A percentile compares a stretch with the other conserved stretches of the same genome.
Evolutionary conservation across 2,797 vertebrate genomes (phyloP).

Genomic region (Cossypha niveicapilla): DNA sequence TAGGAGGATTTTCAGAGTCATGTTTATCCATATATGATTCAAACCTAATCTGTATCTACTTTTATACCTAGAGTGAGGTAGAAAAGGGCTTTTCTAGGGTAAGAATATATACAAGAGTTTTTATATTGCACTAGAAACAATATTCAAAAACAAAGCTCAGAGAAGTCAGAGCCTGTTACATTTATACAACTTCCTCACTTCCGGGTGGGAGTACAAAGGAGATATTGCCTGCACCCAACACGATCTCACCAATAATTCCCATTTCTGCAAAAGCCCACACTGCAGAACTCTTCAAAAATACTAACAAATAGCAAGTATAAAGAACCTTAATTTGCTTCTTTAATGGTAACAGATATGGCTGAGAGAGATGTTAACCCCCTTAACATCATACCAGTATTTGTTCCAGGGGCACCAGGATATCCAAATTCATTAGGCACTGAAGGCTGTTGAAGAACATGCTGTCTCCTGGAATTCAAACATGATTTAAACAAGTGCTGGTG

Average conservation of each 20-base stretch:
- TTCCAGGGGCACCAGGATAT: not conserved
- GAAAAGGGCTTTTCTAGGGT: not conserved
- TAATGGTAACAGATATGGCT: not conserved
- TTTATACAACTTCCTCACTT: not conserved
- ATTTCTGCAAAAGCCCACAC: not conserved
- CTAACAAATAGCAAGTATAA: not conserved
- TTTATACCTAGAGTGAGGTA: not conserved
- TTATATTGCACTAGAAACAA: not conserved
- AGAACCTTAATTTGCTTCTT: not conserved
- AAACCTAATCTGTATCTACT: not conserved
- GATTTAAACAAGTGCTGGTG: not conserved
- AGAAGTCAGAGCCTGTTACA: not conserved
- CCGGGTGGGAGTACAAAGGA: not conserved
- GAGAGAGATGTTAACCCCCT: not conserved
- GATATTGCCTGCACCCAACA: not conserved
- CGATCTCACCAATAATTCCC: rapidly evolving
- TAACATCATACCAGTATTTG: not conserved
- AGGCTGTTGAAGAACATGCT: not conserved
- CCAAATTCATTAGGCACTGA: not conserved
- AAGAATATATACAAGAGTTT: not conserved
- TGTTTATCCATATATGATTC: not conserved
- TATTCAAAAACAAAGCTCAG: not conserved
- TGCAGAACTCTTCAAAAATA: not conserved
- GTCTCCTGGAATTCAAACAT: not conserved
- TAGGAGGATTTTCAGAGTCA: not conserved